Evolutionary conservation across 2,113 vertebrate species (phyloP), one percentile per base, ranked within the genome.

Genomic region (Cercopithecus mona): DNA sequence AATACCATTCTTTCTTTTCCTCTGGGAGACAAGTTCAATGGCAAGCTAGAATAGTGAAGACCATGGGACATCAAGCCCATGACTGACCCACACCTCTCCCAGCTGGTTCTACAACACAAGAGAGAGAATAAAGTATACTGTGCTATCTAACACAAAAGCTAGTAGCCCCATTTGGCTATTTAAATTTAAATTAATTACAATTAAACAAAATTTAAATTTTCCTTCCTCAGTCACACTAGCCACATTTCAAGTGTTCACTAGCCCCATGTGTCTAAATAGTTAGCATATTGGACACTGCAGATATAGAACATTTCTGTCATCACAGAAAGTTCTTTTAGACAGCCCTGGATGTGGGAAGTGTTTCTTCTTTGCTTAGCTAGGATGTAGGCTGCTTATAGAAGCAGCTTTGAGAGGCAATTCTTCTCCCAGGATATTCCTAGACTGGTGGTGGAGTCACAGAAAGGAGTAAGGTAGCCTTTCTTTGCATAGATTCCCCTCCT

Each of bases 281-380:
- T 76, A 55, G 72, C 32, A 38, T 2, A 43, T 35, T 35, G 90
- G 91, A 89, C 85, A 40, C 35, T n/a, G 55, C 88, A 79, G 75
- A 80, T 48, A 92, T 8, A 64, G 96, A 94, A 89, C 82, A 57
- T 64, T 93, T 64, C 83, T 80, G 72, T 55, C 72, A 38, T 80
- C 95, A 92, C 92, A 85, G 92, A 40, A 89, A 94, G 93, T 88
- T 86, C 89, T 92, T 78, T 81, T 94, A 90, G 87, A 95, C 43
- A 93, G 83, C 88, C 50, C 83, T 89, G 89, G 75, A 25, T 91
- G 95, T 97, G 96, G 97, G 98, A 97, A 95, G 97, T 94, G 93
- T 95, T 96, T 94, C 95, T 96, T 96, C 96, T 79, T 43, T n/a
- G 83, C 90, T 83, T 14, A 84, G 86, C 68, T 79, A 83, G 93